Percentiles rank a stretch among this genome's conserved stretches.
Conservation (phyloP, 2,888 invertebrate genomes). For the Octonoba sinensis region DNA sequence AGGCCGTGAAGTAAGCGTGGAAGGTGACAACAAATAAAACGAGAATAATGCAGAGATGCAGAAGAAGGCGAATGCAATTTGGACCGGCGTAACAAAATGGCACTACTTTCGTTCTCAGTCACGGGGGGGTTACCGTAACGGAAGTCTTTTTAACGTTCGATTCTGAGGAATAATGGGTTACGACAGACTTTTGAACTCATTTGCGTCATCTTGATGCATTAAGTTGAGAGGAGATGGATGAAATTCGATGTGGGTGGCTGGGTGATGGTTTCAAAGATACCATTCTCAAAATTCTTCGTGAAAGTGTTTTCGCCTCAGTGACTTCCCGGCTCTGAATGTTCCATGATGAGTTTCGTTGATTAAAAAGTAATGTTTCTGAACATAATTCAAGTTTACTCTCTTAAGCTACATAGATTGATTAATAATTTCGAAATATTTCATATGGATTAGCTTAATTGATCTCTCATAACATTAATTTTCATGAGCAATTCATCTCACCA, state of each 20-base stretch:
- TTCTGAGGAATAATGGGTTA: slow-evolving; percentile 38
- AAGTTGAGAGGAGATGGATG: slow-evolving; percentile 2
- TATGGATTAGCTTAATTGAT: no score
- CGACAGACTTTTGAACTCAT: slow-evolving; percentile 19
- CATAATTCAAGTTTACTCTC: no score
- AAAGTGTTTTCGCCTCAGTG: no score
- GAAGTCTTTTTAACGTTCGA: slow-evolving; percentile 51
- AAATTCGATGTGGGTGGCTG: slow-evolving; percentile 21
- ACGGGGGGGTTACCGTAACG: slow-evolving; percentile 32
- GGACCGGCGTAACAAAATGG: slow-evolving; percentile 18
- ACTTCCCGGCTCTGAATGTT: no score
- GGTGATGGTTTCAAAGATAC: no score
- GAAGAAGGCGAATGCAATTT: not conserved
- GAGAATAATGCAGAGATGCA: slow-evolving; percentile 10
- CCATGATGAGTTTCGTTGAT: no score
- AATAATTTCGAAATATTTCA: no score
- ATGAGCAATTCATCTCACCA: no score
- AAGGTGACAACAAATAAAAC: slow-evolving; percentile 33
- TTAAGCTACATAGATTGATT: no score
- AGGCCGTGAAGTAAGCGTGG: slow-evolving; percentile 38
- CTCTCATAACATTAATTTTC: no score
- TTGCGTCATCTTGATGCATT: slow-evolving; percentile 25
- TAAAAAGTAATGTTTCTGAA: no score
- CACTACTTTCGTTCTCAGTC: slow-evolving; percentile 6
- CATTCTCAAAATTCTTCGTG: no score